Evolutionary conservation across 1,140 invertebrate genomes (phyloP).

Genomic region (Gonioctena quinquepunctata): DNA sequence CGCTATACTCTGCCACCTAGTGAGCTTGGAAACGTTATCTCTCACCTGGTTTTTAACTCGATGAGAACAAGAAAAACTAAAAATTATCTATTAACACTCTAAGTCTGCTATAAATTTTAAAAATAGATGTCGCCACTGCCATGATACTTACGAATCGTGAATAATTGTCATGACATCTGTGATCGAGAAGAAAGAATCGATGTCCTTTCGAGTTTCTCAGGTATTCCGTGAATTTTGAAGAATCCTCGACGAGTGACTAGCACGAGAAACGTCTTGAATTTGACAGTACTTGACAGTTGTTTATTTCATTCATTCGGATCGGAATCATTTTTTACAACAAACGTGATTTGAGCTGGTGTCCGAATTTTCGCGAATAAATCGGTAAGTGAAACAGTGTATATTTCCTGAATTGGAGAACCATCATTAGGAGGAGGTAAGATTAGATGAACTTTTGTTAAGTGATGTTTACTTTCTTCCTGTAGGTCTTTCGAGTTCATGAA

Average conservation of each 20-base stretch:
- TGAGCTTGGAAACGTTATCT: no score
- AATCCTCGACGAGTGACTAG: no score
- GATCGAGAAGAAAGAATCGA: background rate
- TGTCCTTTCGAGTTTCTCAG: background rate
- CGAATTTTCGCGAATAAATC: background rate
- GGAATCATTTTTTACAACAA: background rate
- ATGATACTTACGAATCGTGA: background rate
- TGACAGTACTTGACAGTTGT: constrained; percentile 5
- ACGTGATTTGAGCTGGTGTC: background rate
- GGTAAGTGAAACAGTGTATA: background rate
- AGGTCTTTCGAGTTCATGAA: background rate
- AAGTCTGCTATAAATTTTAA: no score
- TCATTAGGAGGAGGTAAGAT: constrained; percentile 4
- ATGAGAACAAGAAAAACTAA: no score
- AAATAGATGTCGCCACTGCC: no score
- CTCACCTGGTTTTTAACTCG: no score
- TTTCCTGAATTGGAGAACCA: background rate
- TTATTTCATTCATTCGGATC: constrained; percentile 9
- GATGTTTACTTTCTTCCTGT: constrained; percentile 8
- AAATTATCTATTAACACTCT: no score
- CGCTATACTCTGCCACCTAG: no score
- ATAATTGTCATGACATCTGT: background rate
- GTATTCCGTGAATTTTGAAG: background rate
- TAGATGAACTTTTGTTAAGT: no score
- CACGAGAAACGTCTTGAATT: background rate